Evolutionary conservation across 2,113 vertebrate species (phyloP).

Genomic region (Fulica atra): DNA sequence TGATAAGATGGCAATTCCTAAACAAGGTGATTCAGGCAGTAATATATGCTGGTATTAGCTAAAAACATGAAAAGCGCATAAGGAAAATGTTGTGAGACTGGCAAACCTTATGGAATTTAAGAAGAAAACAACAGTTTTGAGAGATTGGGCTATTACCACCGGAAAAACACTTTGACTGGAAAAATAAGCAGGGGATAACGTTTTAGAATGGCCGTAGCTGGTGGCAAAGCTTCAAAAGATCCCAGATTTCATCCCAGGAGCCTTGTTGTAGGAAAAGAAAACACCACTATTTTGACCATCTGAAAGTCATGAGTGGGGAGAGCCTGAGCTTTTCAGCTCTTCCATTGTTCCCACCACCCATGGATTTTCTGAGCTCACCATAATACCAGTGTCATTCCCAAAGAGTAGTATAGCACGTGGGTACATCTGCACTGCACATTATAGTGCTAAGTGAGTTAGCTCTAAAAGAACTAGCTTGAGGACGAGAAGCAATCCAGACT

Average conservation of each 20-base stretch:
- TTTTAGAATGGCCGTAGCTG: neutral
- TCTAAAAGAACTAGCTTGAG: slow-evolving; percentile 45
- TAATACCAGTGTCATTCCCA: neutral
- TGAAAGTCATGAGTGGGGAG: neutral
- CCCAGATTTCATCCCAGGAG: neutral
- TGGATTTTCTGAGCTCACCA: neutral
- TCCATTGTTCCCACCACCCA: neutral
- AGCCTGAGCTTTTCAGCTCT: neutral
- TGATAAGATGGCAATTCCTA: slow-evolving; percentile 2
- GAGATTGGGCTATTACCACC: neutral
- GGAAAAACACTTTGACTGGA: neutral
- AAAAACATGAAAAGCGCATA: neutral
- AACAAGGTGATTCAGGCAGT: neutral
- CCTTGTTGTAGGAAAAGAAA: neutral
- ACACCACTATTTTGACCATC: neutral
- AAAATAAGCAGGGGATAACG: neutral
- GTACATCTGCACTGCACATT: neutral
- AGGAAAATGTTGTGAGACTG: slow-evolving; percentile 8
- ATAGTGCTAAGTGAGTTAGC: neutral
- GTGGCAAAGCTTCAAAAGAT: neutral
- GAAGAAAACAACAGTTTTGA: slow-evolving; percentile 12
- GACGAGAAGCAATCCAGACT: neutral
- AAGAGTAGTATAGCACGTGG: neutral
- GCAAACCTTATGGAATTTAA: neutral
- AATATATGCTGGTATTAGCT: neutral